Conservation (phyloP, 2,888 invertebrate species). For the Aricia artaxerxes region DNA sequence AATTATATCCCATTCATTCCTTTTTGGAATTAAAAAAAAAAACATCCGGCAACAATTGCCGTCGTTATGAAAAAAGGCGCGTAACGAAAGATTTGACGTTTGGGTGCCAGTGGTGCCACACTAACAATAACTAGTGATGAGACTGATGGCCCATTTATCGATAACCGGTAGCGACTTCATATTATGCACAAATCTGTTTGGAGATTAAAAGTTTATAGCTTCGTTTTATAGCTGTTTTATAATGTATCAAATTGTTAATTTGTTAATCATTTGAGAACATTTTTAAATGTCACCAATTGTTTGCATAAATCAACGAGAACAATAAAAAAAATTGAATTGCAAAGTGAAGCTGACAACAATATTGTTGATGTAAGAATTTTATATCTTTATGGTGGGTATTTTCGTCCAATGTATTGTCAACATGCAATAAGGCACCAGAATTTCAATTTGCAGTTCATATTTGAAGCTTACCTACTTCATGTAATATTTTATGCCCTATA, state of each 20-base stretch:
- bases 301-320: background rate
- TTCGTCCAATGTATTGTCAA: background rate
- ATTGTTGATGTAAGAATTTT: background rate
- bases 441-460: constrained; percentile 11
- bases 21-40: constrained; percentile 64
- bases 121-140: constrained; percentile 68
- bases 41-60: constrained; percentile 66
- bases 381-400: background rate
- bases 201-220: constrained; percentile 9
- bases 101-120: constrained; percentile 44
- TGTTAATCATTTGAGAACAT: constrained; percentile 4
- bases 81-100: constrained; percentile 71
- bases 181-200: constrained; percentile 23
- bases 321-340: constrained; percentile 6
- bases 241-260: constrained; percentile 27
- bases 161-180: constrained; percentile 39
- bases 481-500: background rate
- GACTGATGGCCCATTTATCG: constrained; percentile 46
- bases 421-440: background rate
- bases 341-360: background rate
- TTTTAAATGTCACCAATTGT: background rate
- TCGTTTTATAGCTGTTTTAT: constrained; percentile 10
- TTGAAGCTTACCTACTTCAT: background rate
- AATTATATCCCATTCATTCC: constrained; percentile 78
- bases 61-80: constrained; percentile 74